phyloP scores from a whole-genome alignment of 2,888 invertebrate genomes.

The Melanargia galathea region DNA sequence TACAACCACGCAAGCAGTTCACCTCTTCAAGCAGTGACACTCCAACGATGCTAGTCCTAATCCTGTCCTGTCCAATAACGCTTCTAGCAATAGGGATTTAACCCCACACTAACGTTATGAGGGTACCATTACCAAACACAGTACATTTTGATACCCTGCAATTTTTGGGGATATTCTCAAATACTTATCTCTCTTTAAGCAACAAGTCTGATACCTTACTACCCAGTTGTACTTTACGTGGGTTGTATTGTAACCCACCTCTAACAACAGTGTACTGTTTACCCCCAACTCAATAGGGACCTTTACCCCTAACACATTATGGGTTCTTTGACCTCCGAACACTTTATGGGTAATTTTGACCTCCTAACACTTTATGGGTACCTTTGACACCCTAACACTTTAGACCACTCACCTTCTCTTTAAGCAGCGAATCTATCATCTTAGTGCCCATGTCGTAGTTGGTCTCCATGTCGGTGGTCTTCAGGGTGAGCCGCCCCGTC shows the following conservation, averaged over 20 bases:
- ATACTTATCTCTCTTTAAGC: slow-evolving; percentile 91
- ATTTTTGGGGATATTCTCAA: neutral
- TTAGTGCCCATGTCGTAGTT: slow-evolving; percentile 99
- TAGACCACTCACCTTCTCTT: slow-evolving; percentile 88
- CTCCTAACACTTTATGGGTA: neutral
- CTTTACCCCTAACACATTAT: neutral
- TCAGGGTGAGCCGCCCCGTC: slow-evolving; percentile 96
- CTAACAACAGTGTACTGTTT: too few relatives aligned
- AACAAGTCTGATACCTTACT: slow-evolving; percentile 98
- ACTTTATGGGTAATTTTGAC: neutral
- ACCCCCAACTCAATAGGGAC: neutral
- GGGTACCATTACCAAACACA: too few relatives aligned
- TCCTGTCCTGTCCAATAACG: too few relatives aligned
- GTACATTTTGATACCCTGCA: neutral
- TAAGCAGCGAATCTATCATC: slow-evolving; percentile 98
- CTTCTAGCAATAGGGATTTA: too few relatives aligned
- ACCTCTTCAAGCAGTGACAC: too few relatives aligned
- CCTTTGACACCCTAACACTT: neutral
- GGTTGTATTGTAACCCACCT: slow-evolving; percentile 98
- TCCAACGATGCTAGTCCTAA: too few relatives aligned
- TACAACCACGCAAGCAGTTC: too few relatives aligned
- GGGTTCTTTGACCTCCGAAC: neutral
- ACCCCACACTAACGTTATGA: neutral
- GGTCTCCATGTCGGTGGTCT: slow-evolving; percentile 99
- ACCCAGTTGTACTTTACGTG: slow-evolving; percentile 99